phyloP scores from a whole-genome alignment of 2,797 vertebrate genomes.

The Chelon labrosus region DNA sequence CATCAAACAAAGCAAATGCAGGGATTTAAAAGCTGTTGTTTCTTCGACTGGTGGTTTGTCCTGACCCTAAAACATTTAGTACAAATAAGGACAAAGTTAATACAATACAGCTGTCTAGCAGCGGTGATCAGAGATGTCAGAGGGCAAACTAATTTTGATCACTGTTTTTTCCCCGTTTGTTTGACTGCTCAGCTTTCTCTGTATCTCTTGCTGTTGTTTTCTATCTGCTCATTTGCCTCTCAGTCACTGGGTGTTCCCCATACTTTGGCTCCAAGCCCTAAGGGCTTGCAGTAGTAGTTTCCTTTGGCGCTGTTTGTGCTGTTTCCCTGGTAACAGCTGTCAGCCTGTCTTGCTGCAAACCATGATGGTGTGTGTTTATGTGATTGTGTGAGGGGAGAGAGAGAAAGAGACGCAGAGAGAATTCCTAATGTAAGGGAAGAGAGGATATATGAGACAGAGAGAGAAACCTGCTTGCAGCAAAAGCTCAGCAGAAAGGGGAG shows the following conservation, averaged over 20 bases:
- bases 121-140: background rate
- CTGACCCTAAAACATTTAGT: background rate
- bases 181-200: background rate
- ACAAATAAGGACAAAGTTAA: background rate
- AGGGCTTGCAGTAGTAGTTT: conserved; percentile 46
- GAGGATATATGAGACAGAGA: background rate
- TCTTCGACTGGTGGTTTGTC: background rate
- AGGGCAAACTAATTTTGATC: background rate
- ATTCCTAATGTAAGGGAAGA: background rate
- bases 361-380: conserved; percentile 32
- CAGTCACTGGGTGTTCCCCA: conserved; percentile 54
- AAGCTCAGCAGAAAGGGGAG: background rate
- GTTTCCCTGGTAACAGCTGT: conserved; percentile 59
- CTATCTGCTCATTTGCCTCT: background rate
- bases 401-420: conserved; percentile 8
- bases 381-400: conserved; percentile 21
- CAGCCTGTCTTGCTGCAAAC: conserved; percentile 10
- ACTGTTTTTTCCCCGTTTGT: background rate
- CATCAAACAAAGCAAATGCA: background rate
- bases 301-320: conserved; percentile 63
- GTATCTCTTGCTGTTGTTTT: conserved; percentile 5
- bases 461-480: background rate
- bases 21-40: background rate
- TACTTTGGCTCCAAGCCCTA: conserved; percentile 35
- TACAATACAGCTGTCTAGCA: background rate